Conservation (phyloP, 2,888 invertebrate species). For the Pyralis farinalis region DNA sequence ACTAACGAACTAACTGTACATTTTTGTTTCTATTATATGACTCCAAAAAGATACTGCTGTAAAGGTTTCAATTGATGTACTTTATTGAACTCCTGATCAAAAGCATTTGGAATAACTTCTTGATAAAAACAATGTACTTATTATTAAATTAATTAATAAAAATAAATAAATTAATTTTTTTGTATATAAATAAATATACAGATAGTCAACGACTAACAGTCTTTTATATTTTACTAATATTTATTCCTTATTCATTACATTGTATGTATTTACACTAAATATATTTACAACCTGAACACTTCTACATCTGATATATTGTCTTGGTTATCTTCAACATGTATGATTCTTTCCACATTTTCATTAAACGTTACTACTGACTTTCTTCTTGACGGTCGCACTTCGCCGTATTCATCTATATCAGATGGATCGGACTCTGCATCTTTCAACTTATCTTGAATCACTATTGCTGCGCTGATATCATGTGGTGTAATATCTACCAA, state of each 20-base stretch:
- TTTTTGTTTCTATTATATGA: no score
- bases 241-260: no score
- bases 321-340: conserved; percentile 66
- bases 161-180: neutral
- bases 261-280: no score
- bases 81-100: no score
- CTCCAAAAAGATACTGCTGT: no score
- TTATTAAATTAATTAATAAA: no score
- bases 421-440: conserved; percentile 48
- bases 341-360: conserved; percentile 76
- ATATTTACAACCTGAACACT: conserved; percentile 46
- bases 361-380: conserved; percentile 80
- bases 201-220: neutral
- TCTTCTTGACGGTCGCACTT: conserved; percentile 41
- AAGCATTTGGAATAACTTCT: no score
- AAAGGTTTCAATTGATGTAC: no score
- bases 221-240: neutral
- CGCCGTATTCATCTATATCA: conserved; percentile 69
- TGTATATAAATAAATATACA: neutral
- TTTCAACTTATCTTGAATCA: conserved; percentile 69
- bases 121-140: no score
- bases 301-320: conserved; percentile 37
- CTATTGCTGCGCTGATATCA: conserved; percentile 43
- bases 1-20: no score
- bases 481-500: conserved; percentile 36